Evolutionary conservation across 2,888 invertebrate species (phyloP).

Genomic region (Perdita meconis): DNA sequence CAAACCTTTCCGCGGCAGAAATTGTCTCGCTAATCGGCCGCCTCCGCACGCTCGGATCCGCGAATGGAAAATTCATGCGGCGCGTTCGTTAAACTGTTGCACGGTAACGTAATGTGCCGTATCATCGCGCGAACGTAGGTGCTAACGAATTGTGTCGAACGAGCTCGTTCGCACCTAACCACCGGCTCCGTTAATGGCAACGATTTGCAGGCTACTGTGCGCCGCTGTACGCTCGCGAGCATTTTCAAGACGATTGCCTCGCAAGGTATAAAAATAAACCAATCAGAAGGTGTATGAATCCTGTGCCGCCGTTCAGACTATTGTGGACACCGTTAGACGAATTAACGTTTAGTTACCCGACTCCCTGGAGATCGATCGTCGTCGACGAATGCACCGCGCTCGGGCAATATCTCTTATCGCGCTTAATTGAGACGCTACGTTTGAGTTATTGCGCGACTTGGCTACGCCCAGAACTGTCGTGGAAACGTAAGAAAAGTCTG

Average conservation of each 20-base stretch:
- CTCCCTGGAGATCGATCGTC: background rate
- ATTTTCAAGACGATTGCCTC: slow-evolving; percentile 33
- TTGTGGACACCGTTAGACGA: too few relatives aligned
- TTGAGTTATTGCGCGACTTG: background rate
- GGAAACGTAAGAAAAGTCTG: slow-evolving; percentile 1
- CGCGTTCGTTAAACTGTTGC: slow-evolving; percentile 41
- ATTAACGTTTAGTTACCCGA: background rate
- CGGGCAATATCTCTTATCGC: slow-evolving; percentile 26
- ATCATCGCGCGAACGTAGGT: slow-evolving; percentile 43
- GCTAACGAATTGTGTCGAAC: slow-evolving; percentile 42
- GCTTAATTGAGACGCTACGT: slow-evolving; percentile 25
- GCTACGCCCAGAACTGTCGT: background rate
- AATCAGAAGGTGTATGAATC: too few relatives aligned
- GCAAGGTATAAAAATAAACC: too few relatives aligned
- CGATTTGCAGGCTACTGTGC: slow-evolving; percentile 30
- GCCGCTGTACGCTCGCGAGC: background rate
- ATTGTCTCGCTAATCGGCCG: slow-evolving; percentile 7
- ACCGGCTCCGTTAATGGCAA: slow-evolving; percentile 30
- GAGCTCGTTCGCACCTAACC: slow-evolving; percentile 17
- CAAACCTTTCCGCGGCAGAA: slow-evolving; percentile 5
- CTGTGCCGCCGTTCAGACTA: too few relatives aligned
- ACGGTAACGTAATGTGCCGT: slow-evolving; percentile 43
- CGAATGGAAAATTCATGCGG: slow-evolving; percentile 37
- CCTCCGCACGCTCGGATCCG: background rate
- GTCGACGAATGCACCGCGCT: background rate